Evolutionary conservation across 2,113 vertebrate species (phyloP).

Genomic region (Protobothrops mucrosquamatus): DNA sequence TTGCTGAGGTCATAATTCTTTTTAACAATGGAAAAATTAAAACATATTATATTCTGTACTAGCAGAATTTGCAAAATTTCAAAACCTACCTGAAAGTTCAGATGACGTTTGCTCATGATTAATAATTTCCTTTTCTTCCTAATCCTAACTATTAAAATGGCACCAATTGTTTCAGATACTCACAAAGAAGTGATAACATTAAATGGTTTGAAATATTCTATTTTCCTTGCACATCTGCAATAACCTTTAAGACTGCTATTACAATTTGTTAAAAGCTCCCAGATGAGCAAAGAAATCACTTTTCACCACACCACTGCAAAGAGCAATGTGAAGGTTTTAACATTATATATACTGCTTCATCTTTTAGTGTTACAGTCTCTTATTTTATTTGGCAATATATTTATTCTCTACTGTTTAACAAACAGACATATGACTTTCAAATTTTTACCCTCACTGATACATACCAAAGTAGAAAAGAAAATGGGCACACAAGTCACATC

Average conservation of each 20-base stretch:
- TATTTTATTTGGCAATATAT: slow-evolving; percentile 60
- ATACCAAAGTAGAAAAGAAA: slow-evolving; percentile 33
- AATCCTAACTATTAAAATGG: slow-evolving; percentile 33
- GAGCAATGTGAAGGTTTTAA: slow-evolving; percentile 44
- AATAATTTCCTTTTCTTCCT: slow-evolving; percentile 31
- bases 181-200: slow-evolving; percentile 32
- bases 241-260: slow-evolving; percentile 51
- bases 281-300: slow-evolving; percentile 33
- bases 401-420: slow-evolving; percentile 49
- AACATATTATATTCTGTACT: neutral
- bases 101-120: neutral
- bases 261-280: slow-evolving; percentile 40
- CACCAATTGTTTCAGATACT: slow-evolving; percentile 35
- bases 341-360: slow-evolving; percentile 14
- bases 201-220: slow-evolving; percentile 31
- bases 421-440: slow-evolving; percentile 17
- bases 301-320: slow-evolving; percentile 8
- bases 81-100: neutral
- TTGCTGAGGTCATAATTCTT: neutral
- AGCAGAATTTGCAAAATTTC: neutral
- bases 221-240: slow-evolving; percentile 42
- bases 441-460: slow-evolving; percentile 11
- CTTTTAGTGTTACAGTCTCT: slow-evolving; percentile 32
- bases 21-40: neutral
- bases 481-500: neutral